Percentiles rank a stretch among this genome's conserved stretches.
Evolutionary conservation across 2,797 vertebrate species (phyloP).

Genomic region (Threskiornis aethiopicus): DNA sequence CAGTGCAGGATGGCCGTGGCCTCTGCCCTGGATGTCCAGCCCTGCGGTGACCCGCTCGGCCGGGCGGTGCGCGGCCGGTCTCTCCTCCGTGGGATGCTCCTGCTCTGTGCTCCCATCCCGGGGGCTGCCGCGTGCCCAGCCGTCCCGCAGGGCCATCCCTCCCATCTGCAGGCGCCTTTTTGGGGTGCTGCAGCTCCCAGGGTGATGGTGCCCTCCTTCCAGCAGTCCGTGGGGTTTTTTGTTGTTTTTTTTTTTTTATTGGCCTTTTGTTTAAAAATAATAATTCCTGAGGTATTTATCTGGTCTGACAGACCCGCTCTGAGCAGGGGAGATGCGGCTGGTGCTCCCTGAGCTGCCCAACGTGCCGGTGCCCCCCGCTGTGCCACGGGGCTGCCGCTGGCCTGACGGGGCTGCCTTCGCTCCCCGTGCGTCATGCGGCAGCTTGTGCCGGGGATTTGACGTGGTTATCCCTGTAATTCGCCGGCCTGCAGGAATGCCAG

Average conservation of each 20-base stretch:
- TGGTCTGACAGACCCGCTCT: background rate
- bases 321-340: background rate
- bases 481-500: fast-evolving
- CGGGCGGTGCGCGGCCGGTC: fast-evolving
- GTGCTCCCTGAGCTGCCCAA: background rate
- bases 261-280: background rate
- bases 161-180: background rate
- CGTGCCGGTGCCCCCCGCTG: background rate
- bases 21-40: background rate
- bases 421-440: fast-evolving
- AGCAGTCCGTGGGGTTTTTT: background rate
- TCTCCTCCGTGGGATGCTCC: background rate
- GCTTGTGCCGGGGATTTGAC: background rate
- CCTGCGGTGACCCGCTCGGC: fast-evolving
- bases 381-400: fast-evolving
- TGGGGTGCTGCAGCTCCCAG: background rate
- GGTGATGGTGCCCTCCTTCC: background rate
- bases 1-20: fast-evolving
- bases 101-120: background rate
- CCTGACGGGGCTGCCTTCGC: background rate
- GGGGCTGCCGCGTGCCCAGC: fast-evolving
- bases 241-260: background rate
- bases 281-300: background rate
- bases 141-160: background rate
- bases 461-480: background rate